These are phyloP conservation scores for Pelodiscus sinensis DNA, from an alignment of 2,113 vertebrate species.

Conservation along the genomic window DNA sequence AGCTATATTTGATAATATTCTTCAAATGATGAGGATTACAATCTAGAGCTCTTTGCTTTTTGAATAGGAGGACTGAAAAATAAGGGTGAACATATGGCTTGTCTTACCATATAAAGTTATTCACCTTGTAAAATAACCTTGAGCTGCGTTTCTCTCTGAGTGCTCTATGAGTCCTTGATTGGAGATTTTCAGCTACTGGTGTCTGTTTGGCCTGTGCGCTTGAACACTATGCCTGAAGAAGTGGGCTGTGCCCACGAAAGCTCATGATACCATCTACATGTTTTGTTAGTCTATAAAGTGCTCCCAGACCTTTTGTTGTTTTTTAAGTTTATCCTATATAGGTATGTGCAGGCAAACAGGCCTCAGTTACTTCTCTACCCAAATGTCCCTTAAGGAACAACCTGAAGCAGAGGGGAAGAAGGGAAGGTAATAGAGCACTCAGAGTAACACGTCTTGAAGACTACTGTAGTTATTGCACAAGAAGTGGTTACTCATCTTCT, in stretches of 20 bases:
- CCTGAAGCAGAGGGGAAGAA: not conserved
- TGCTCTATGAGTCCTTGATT: not conserved
- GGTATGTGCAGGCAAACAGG: not conserved
- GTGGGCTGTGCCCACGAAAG: no score
- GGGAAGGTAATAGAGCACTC: not conserved
- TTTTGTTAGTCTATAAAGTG: no score
- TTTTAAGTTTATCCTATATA: not conserved
- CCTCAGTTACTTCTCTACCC: not conserved
- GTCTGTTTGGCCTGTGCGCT: not conserved
- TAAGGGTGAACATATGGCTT: not conserved
- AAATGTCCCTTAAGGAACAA: not conserved
- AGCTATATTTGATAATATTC: not conserved
- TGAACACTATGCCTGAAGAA: not conserved
- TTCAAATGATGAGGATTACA: not conserved
- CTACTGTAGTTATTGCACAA: not conserved
- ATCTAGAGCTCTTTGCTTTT: not conserved
- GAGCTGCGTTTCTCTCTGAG: not conserved
- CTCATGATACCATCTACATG: no score
- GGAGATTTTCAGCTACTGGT: not conserved
- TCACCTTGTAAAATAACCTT: not conserved
- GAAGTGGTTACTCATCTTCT: not conserved
- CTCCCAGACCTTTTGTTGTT: no score
- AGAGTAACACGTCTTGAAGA: not conserved
- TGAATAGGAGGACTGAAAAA: not conserved
- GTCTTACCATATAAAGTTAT: not conserved